Percentiles rank a stretch among this genome's conserved stretches.
phyloP scores from a whole-genome alignment of 2,113 vertebrate genomes.

The Aramus guarauna region DNA sequence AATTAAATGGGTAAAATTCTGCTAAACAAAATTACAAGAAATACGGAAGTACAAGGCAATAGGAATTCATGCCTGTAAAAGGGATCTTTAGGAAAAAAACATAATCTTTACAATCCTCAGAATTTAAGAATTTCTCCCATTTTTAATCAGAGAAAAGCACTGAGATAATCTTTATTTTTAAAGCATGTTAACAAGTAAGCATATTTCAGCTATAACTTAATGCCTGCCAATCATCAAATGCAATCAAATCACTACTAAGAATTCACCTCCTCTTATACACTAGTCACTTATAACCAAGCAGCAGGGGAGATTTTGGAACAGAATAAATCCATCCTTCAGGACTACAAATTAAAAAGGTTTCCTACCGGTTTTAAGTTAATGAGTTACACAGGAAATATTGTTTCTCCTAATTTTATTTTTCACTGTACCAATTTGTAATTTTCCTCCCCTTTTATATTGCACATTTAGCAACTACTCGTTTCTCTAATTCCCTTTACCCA shows the following conservation, averaged over 20 bases:
- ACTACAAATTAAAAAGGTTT: not conserved
- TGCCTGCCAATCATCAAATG: not conserved
- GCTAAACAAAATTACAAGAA: no score
- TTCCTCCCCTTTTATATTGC: not conserved
- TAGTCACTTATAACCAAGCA: not conserved
- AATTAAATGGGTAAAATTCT: not conserved
- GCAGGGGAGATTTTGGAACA: not conserved
- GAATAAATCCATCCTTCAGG: not conserved
- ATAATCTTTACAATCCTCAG: not conserved
- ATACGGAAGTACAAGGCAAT: no score
- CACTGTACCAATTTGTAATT: not conserved
- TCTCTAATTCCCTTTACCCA: not conserved
- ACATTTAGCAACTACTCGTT: not conserved
- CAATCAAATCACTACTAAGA: not conserved
- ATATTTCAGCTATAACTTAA: not conserved
- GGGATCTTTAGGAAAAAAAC: not conserved
- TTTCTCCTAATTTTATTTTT: not conserved
- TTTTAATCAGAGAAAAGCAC: not conserved
- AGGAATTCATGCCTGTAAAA: not conserved
- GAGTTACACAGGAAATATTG: fast-evolving
- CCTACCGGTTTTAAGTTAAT: not conserved
- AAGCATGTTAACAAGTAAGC: not conserved
- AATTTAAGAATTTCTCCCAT: not conserved
- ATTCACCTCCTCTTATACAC: not conserved
- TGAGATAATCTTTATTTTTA: not conserved